A percentile compares a stretch with the other conserved stretches of the same genome.
Conservation (phyloP, 2,797 vertebrate species). For the Thamnophis elegans region DNA sequence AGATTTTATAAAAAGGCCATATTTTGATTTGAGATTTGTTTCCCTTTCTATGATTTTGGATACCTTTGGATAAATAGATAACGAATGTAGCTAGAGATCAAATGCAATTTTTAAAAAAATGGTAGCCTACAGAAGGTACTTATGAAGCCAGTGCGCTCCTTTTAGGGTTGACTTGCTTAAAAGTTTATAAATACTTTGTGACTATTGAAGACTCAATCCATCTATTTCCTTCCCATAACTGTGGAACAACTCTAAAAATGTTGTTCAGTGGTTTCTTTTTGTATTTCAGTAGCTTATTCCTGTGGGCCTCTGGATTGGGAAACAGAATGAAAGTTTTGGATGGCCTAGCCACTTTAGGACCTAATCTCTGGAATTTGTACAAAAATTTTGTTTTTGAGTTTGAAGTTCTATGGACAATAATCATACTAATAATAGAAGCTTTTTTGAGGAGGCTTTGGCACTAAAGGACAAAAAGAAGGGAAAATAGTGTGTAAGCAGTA, state of each 20-base stretch:
- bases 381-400: background rate
- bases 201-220: background rate
- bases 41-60: background rate
- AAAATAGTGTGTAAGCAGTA: background rate
- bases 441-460: background rate
- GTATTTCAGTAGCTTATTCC: background rate
- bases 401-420: background rate
- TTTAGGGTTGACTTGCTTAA: background rate
- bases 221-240: background rate
- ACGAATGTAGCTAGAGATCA: background rate
- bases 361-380: background rate
- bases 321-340: background rate
- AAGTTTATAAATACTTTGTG: background rate
- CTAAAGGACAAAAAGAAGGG: background rate
- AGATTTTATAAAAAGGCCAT: background rate
- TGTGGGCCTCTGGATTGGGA: background rate
- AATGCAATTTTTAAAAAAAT: background rate
- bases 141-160: background rate
- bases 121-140: background rate
- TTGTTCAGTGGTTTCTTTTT: background rate
- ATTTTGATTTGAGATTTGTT: background rate
- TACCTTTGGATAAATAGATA: background rate
- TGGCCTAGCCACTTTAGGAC: background rate
- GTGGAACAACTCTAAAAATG: background rate
- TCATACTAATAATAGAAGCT: background rate